phyloP scores from a whole-genome alignment of 2,888 invertebrate genomes.

The Caenorhabditis afra region DNA sequence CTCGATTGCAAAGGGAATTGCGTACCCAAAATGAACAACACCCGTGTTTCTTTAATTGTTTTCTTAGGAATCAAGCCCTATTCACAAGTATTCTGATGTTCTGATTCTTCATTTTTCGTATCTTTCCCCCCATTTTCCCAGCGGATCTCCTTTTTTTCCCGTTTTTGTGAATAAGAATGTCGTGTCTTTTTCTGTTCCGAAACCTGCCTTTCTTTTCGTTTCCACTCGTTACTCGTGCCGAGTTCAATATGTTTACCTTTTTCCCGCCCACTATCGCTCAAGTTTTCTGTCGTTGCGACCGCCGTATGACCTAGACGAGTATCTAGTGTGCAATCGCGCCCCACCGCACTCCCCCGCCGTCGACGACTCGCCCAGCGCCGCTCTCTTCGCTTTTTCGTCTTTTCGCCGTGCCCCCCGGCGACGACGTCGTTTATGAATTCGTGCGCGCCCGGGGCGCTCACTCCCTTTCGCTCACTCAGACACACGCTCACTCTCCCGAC shows the following conservation, averaged over 20 bases:
- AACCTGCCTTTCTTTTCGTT: neutral
- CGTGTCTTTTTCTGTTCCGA: too few species aligned
- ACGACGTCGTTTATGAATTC: conserved; percentile 8
- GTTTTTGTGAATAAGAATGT: conserved; percentile 27
- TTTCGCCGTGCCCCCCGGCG: neutral
- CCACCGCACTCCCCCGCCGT: conserved; percentile 6
- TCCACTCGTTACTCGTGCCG: conserved; percentile 4
- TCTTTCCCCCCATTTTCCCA: neutral
- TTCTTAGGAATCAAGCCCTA: neutral
- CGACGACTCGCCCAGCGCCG: conserved; percentile 6
- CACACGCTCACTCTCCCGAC: too few species aligned
- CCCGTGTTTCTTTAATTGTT: conserved; percentile 7
- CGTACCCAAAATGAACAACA: neutral
- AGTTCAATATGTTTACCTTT: neutral
- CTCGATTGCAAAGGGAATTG: conserved; percentile 45
- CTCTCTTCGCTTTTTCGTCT: conserved; percentile 13
- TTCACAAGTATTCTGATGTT: conserved; percentile 12
- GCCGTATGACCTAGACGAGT: conserved; percentile 26
- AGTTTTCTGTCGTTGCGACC: conserved; percentile 7
- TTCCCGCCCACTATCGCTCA: neutral
- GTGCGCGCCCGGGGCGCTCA: conserved; percentile 1
- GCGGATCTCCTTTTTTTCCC: conserved; percentile 19
- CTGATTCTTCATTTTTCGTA: neutral
- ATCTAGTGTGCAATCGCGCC: conserved; percentile 19
- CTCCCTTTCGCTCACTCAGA: too few species aligned